A percentile compares a stretch with the other conserved stretches of the same genome.
Evolutionary conservation across 2,797 vertebrate species (phyloP).

Genomic region (Gila robusta): DNA sequence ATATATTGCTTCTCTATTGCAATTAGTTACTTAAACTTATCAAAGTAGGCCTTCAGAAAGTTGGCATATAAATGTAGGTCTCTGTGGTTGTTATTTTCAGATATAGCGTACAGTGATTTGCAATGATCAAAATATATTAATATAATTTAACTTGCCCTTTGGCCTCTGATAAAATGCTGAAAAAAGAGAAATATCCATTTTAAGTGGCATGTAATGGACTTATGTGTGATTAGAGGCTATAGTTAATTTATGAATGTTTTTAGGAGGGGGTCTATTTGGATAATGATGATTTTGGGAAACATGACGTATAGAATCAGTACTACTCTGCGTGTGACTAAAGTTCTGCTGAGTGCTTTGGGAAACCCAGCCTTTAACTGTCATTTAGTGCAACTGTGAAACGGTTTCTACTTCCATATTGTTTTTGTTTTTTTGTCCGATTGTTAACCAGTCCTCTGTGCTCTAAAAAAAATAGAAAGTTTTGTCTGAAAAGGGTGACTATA

Average conservation of each 20-base stretch:
- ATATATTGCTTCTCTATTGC: neutral
- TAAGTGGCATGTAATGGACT: neutral
- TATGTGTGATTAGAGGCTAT: neutral
- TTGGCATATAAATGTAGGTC: neutral
- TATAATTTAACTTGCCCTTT: neutral
- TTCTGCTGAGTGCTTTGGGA: slow-evolving; percentile 11
- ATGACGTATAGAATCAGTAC: neutral
- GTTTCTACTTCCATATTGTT: neutral
- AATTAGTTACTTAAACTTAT: neutral
- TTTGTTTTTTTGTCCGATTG: neutral
- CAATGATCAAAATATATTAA: neutral
- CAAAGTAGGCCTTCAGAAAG: neutral
- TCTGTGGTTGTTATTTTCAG: neutral
- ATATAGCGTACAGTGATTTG: neutral
- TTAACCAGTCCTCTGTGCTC: neutral
- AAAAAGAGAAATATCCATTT: neutral
- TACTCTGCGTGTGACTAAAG: neutral
- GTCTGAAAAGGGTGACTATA: neutral
- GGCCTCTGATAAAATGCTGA: neutral
- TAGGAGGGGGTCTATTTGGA: neutral
- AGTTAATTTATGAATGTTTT: neutral
- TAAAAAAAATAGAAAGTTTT: neutral
- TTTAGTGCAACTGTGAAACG: neutral
- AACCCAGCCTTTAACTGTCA: neutral
- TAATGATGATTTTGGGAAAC: neutral